These are phyloP conservation scores for Eurosta solidaginis DNA, from an alignment of 1,140 invertebrate genomes.

Conservation along the genomic window DNA sequence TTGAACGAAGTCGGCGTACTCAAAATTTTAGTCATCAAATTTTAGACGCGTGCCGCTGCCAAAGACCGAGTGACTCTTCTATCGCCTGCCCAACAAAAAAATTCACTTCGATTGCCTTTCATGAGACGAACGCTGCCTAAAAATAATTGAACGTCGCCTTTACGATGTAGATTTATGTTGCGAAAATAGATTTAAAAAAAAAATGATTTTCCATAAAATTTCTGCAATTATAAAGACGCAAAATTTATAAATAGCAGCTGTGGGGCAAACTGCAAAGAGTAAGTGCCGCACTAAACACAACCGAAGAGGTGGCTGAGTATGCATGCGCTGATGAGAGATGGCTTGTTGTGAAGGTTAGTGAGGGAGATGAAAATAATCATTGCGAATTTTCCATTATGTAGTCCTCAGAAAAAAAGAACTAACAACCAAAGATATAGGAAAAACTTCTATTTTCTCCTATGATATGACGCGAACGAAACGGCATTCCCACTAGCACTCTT, in stretches of 20 bases:
- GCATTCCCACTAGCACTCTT: too few species aligned
- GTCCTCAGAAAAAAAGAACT: too few species aligned
- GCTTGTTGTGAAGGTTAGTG: too few species aligned
- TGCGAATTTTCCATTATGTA: too few species aligned
- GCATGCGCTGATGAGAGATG: background rate
- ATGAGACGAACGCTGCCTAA: background rate
- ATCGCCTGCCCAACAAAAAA: background rate
- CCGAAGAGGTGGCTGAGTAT: background rate
- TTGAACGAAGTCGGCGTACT: too few species aligned
- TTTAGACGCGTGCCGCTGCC: background rate
- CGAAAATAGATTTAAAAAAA: background rate
- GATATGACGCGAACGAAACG: too few species aligned
- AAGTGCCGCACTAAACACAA: background rate
- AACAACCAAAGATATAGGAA: too few species aligned
- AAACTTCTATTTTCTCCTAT: too few species aligned
- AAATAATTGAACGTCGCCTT: background rate
- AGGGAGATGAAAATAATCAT: too few species aligned
- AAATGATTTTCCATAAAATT: background rate
- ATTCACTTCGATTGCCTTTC: background rate
- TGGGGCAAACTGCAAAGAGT: background rate
- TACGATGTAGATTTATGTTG: background rate
- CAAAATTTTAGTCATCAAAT: too few species aligned
- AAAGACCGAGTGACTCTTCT: background rate
- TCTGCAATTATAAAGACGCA: background rate
- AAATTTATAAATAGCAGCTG: background rate